phyloP scores from a whole-genome alignment of 2,888 invertebrate species.

The Sthenelais limicola region DNA sequence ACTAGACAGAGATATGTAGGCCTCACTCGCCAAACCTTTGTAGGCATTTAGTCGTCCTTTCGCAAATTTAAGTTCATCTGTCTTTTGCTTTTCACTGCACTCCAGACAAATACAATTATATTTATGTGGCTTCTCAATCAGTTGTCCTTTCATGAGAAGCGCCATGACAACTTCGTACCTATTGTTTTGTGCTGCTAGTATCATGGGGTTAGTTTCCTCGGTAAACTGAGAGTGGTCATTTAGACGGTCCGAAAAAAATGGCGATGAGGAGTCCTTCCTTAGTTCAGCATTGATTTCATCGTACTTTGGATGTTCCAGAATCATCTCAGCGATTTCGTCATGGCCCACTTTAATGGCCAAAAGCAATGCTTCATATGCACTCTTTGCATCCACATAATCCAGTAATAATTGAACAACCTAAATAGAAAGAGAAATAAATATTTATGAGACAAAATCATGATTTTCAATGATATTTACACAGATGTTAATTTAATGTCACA shows the following conservation, averaged over 20 bases:
- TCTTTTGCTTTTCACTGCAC: constrained; percentile 65
- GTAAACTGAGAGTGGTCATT: constrained; percentile 51
- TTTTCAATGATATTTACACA: no score
- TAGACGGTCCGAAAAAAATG: constrained; percentile 59
- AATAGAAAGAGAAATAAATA: constrained; percentile 32
- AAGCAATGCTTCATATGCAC: constrained; percentile 68
- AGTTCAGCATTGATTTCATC: constrained; percentile 55
- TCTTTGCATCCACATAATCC: constrained; percentile 64
- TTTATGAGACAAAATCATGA: no score
- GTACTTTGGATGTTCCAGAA: constrained; percentile 69
- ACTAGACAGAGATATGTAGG: constrained; percentile 69
- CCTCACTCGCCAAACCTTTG: constrained; percentile 67
- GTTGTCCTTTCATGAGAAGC: constrained; percentile 62
- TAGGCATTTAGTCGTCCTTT: constrained; percentile 69
- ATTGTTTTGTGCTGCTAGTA: constrained; percentile 51
- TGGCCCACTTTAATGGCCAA: constrained; percentile 70
- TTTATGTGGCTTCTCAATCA: constrained; percentile 68
- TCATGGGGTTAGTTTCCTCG: constrained; percentile 51
- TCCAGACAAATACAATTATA: constrained; percentile 67
- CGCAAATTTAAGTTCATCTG: constrained; percentile 69
- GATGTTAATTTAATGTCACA: no score
- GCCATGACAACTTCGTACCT: constrained; percentile 52
- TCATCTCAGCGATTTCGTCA: constrained; percentile 69
- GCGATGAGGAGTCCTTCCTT: constrained; percentile 61
- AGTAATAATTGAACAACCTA: constrained; percentile 68